These are phyloP conservation scores for Macroramphosus scolopax DNA, from an alignment of 2,797 vertebrate species.

Conservation along the genomic window DNA sequence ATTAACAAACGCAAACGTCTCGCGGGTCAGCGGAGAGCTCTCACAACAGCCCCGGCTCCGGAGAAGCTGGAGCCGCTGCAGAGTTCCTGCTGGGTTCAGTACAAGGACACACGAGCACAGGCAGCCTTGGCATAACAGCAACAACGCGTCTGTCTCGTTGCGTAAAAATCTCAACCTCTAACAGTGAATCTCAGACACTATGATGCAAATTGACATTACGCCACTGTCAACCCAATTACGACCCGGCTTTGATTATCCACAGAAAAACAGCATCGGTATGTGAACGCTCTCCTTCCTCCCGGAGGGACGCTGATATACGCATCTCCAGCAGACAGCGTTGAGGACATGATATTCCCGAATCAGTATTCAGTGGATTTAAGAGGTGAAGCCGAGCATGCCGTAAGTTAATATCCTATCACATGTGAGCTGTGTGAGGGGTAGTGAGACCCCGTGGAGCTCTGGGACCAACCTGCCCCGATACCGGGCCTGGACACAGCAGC, in stretches of 20 bases:
- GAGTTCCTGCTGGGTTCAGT: slow-evolving; percentile 34
- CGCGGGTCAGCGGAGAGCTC: slow-evolving; percentile 23
- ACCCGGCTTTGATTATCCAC: slow-evolving; percentile 3
- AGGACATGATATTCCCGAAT: slow-evolving; percentile 24
- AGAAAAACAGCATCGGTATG: slow-evolving; percentile 5
- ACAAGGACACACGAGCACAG: slow-evolving; percentile 40
- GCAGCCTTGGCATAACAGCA: slow-evolving; percentile 20
- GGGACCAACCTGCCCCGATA: slow-evolving; percentile 43
- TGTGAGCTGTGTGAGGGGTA: slow-evolving; percentile 50
- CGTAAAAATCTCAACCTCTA: slow-evolving; percentile 15
- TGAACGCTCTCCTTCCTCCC: too few species aligned
- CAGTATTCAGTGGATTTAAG: slow-evolving; percentile 3
- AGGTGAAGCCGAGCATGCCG: slow-evolving; percentile 18
- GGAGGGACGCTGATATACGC: neutral
- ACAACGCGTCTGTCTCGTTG: slow-evolving; percentile 25
- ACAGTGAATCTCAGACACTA: too few species aligned
- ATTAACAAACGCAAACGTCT: slow-evolving; percentile 55
- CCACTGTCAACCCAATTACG: neutral
- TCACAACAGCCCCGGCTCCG: slow-evolving; percentile 23
- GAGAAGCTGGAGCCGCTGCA: slow-evolving; percentile 26
- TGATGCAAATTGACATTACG: slow-evolving; percentile 10
- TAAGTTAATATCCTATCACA: slow-evolving; percentile 53
- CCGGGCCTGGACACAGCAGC: slow-evolving; percentile 25
- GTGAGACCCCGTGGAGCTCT: slow-evolving; percentile 52
- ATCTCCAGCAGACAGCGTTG: slow-evolving; percentile 10